A percentile compares a stretch with the other conserved stretches of the same genome.
Conservation (phyloP, 2,888 invertebrate genomes). For the Eupelmus urozonus region DNA sequence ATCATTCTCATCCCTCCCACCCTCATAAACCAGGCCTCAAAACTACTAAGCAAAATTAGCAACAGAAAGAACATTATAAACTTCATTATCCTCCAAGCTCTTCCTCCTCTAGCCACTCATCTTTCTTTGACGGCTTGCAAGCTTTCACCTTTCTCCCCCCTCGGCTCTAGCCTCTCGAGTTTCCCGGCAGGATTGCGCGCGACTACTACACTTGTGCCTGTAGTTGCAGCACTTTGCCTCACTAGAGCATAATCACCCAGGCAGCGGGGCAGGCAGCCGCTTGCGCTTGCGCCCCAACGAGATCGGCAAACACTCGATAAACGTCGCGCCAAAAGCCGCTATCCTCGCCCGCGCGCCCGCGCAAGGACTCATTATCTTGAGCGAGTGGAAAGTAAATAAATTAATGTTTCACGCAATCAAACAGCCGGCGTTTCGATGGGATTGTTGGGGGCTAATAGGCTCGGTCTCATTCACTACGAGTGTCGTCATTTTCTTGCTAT, state of each 20-base stretch:
- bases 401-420: constrained; percentile 18
- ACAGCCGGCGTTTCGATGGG: too few species aligned
- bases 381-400: constrained; percentile 26
- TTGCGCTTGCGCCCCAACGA: constrained; percentile 56
- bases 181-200: not conserved
- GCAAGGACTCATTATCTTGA: constrained; percentile 34
- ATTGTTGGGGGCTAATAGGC: too few species aligned
- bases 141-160: not conserved
- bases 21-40: too few species aligned
- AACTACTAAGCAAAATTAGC: too few species aligned
- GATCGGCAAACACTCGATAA: constrained; percentile 62
- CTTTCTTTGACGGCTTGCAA: too few species aligned
- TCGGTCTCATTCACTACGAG: too few species aligned
- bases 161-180: too few species aligned
- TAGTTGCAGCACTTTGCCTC: constrained; percentile 65
- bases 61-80: too few species aligned
- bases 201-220: constrained; percentile 54
- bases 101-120: not conserved
- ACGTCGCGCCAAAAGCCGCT: constrained; percentile 38
- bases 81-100: not conserved
- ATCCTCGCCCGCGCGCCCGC: not conserved
- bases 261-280: constrained; percentile 59
- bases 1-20: too few species aligned
- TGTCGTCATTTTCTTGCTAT: too few species aligned
- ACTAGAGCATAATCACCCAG: constrained; percentile 65